Evolutionary conservation across 2,797 vertebrate genomes (phyloP), one percentile per base, ranked within the genome.

Genomic region (Chloroceryle amazona): DNA sequence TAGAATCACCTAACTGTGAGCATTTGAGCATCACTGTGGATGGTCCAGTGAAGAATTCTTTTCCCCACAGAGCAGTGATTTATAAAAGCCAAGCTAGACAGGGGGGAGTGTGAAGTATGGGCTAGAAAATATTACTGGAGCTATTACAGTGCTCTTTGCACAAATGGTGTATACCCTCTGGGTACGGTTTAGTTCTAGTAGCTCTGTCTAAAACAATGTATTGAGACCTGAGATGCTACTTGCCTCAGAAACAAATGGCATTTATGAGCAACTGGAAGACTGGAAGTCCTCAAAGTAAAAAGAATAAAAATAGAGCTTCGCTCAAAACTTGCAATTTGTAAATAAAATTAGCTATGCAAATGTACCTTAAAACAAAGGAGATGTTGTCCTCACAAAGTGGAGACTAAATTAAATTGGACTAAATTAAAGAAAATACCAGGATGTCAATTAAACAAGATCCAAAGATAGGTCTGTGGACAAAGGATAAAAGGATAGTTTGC

Each of bases 281-380:
- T 79, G 28, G 49, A 78, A 81, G 35, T 86, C 54, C 49, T 89
- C 39, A 29, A 42, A 81, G 49, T 35, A 71, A 51, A 57, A 29
- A 93, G 62, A 74, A 84, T 54, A 85, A 92, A 93, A 81, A 66
- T 22, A 90, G 18, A 91, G 4, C 18, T 89, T 91, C 76, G 35
- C 7, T 54, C 12, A 86, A 49, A 93, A 86, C 13, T 66, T 33
- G 2, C 6, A 21, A 46, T 79, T 89, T 81, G 25, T 70, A 86
- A 90, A 90, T 66, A 89, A 84, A 87, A 87, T 70, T 47, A 89
- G 12, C 17, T 65, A 73, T 84, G 35, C 29, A 88, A 95, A 81
- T 10, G 1, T n/a, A 79, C 88, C 19, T 51, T 84, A 74, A 86
- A 91, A 83, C 41, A 83, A 80, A 82, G 4, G 39, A 88, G 81